Evolutionary conservation across 2,888 invertebrate species (phyloP), one percentile per base, ranked within the genome.

Genomic region (Agrotis puta): DNA sequence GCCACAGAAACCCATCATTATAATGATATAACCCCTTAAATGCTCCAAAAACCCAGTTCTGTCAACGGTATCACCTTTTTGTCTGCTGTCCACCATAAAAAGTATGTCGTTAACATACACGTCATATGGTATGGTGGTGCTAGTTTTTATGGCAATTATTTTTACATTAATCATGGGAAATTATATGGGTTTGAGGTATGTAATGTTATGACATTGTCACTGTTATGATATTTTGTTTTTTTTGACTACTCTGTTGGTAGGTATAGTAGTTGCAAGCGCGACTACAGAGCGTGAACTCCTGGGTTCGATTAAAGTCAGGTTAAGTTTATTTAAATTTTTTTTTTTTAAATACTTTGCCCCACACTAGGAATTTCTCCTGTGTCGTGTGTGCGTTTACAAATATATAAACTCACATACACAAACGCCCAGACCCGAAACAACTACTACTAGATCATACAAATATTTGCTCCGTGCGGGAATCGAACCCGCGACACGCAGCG

Each of bases 141-240:
- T 20, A 64, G 84, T 87, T 89, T 85, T 88, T 89, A 78, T 79
- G 83, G 73, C 88, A 88, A 92, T 92, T 89, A 92, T 90, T 85
- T 88, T 80, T 47, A 85, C 91, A 92, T 92, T 88, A 88, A 91
- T 91, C 89, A 87, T 88, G 64, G 67, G 69, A 77, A 83, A 87
- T 77, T 82, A 79, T 66, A 70, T 66, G 77, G 58, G 13, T 56
- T 48, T 54, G 45, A 20, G 27, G 27, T 58, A 13, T 45, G n/a
- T 51, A 13, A 18, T 50, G 77, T 67, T 54, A 67, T 43, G 57
- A 57, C 45, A 75, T 22, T 53, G 48, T 54, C 20, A 16, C 3
- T n/a, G 14, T 51, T 64, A 45, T 7, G n/a, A 47, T 14, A 24
- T 27, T 69, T 51, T 18, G 11, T 11, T 11, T 24, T 0, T 24